Evolutionary conservation across 2,888 invertebrate genomes (phyloP).

Genomic region (Escarpia spicata): DNA sequence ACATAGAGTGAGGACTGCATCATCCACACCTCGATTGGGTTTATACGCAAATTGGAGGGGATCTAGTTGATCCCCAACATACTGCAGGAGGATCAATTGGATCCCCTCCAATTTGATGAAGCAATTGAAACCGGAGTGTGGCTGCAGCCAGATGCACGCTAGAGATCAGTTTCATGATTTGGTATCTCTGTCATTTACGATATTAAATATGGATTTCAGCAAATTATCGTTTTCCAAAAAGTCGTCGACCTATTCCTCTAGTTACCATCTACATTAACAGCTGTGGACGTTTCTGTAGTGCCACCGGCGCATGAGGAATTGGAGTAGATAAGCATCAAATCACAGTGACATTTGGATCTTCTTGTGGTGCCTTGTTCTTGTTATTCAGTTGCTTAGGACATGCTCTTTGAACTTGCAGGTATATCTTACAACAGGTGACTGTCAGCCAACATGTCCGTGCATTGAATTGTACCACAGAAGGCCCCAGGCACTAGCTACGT

Average conservation of each 20-base stretch:
- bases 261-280: background rate
- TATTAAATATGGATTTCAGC: slow-evolving; percentile 1
- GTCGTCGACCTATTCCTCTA: background rate
- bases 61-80: no score
- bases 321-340: background rate
- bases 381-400: background rate
- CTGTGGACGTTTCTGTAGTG: background rate
- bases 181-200: background rate
- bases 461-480: background rate
- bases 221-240: background rate
- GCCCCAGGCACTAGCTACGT: no score
- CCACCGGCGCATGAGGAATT: background rate
- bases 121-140: background rate
- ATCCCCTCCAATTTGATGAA: background rate
- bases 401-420: background rate
- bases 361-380: background rate
- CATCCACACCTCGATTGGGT: no score
- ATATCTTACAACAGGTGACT: background rate
- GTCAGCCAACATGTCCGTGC: background rate
- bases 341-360: background rate
- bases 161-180: background rate
- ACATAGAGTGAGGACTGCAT: no score
- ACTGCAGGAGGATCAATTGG: no score
- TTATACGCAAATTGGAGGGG: no score
- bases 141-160: background rate